phyloP scores from a whole-genome alignment of 2,113 vertebrate species.

The Petroica traversi region DNA sequence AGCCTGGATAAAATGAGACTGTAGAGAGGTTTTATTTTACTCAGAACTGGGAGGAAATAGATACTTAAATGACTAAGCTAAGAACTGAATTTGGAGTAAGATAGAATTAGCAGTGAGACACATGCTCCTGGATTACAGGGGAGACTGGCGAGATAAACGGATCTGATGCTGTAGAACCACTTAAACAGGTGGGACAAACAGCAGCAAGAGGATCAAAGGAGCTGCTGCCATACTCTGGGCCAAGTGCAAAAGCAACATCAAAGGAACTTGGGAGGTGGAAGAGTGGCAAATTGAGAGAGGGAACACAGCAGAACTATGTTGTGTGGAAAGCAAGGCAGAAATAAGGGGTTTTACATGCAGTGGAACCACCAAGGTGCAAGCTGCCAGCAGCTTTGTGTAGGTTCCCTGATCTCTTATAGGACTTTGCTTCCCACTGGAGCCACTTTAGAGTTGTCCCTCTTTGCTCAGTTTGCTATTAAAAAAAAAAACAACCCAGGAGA shows the following conservation, averaged over 20 bases:
- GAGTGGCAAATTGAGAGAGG: not conserved
- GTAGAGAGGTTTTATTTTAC: not conserved
- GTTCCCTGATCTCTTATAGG: not conserved
- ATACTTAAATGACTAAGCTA: not conserved
- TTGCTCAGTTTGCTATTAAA: not conserved
- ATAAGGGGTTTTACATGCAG: not conserved
- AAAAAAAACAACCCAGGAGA: not conserved
- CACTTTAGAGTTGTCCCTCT: not conserved
- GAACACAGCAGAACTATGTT: not conserved
- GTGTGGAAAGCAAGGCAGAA: not conserved
- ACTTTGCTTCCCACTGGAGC: not conserved
- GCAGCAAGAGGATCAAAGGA: not conserved
- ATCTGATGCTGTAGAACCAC: constrained; percentile 1
- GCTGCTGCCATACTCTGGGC: not conserved
- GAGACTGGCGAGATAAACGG: not conserved
- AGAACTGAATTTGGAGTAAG: constrained; percentile 33
- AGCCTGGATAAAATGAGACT: too few species aligned
- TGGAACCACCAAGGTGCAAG: not conserved
- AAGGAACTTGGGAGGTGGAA: not conserved
- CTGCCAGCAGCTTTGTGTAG: not conserved
- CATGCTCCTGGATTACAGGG: constrained; percentile 21
- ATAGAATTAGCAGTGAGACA: not conserved
- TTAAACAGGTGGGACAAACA: not conserved
- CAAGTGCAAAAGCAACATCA: not conserved
- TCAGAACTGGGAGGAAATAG: not conserved